Base-by-base conservation (phyloP, 2,113 vertebrate species). In the Recurvirostra avosetta region DNA sequence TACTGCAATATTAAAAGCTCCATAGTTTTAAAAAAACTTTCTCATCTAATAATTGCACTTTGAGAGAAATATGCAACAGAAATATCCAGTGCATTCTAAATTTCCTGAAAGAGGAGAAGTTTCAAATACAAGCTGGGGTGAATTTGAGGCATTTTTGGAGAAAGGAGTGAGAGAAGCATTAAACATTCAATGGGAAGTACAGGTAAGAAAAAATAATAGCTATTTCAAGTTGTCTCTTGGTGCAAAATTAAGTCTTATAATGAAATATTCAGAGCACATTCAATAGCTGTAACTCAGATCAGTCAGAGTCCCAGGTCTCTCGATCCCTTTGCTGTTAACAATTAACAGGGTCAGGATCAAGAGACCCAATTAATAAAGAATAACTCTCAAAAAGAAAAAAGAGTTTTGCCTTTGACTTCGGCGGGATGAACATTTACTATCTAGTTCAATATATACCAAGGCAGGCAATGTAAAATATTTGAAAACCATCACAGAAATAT, bases 241-340 rank as follows among this genome's bases (percentile, higher is more conserved):
- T 68, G 38, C 73, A 96, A 68, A 96, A 94, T 94, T 66, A 92
- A 92, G 49, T 50, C 86, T 90, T 95, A 43, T 70, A 82, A 92
- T 95, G 80, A 95, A 96, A 95, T 87, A 94, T 96, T 93, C 80
- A 91, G 86, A 65, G 49, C 83, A 82, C 75, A 85, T 90, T 95
- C 73, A 91, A n/a, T n/a, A 53, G n/a, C 73, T 92, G 80, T 80
- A 89, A 70, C 80, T 91, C 70, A 53, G 84, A 92, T 87, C 83
- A 82, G 92, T 91, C 49, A 89, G 16, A 68, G 70, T 76, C 91
- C 66, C 84, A 81, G 74, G 66, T 94, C 86, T 95, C 94, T 91
- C 0, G 8, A 91, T 91, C 80, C 82, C 85, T 92, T 79, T 90
- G 58, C 92, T 93, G 93, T 95, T 96, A 96, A 95, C 94, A 95